Evolutionary conservation across 2,888 invertebrate genomes (phyloP), one percentile per base, ranked within the genome.

Genomic region (Drosophila greeni): DNA sequence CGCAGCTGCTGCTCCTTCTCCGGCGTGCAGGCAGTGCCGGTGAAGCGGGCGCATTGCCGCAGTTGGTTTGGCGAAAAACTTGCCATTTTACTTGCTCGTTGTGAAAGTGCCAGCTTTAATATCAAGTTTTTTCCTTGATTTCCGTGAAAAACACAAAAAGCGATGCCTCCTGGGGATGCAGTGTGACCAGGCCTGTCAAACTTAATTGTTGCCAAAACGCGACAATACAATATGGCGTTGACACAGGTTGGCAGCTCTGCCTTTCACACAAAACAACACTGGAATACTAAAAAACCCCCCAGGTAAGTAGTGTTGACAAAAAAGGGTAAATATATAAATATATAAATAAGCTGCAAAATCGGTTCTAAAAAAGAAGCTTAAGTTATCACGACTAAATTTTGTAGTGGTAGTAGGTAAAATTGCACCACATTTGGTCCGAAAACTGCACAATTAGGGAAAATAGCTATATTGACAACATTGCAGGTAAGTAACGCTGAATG

Each of bases 1-100:
- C 88, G 86, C 1, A 80, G 48, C 20, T 85, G 85, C 39, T 83
- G 79, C 48, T 87, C 87, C 61, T 87, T 86, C 49, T 89, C 88
- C 31, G 84, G 84, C 0, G 68, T 66, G 26, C 76, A 75, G 1
- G 72, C 60, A 6, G 75, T 69, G 36, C 76, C 82, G 9, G 82
- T 69, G 14, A 74, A 70, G 8, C 81, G 76, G 9, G 70, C 51
- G 36, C 82, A 79, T 51, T 84, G 82, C 4, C 81, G 84, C 73
- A 76, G 34, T 66, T 82, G 79, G 36, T 84, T 82, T 5, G 81
- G 81, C 33, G 81, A 82, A 61, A 84, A 82, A 51, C 69, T 82
- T 14, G 76, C 24, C 84, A 82, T 82, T 51, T 47, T 47, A 14
- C 31, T 20, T n/a, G 29, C 8, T 36, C 14, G 3, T 14, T 42